Evolutionary conservation across 1,140 invertebrate genomes (phyloP).

Genomic region (Dryas iulia): DNA sequence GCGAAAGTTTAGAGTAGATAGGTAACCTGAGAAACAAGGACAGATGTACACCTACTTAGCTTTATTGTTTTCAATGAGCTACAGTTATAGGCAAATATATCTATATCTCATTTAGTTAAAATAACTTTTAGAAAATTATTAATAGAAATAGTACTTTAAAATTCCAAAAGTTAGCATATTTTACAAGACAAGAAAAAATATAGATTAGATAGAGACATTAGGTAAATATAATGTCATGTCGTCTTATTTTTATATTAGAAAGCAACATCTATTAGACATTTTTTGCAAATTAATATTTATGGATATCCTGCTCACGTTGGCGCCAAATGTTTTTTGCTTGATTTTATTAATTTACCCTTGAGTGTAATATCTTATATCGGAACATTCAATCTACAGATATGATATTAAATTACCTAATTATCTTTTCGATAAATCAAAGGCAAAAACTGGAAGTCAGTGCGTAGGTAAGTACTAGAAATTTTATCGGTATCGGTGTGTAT

Average conservation of each 20-base stretch:
- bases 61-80: constrained; percentile 21
- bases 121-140: too few species aligned
- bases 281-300: not conserved
- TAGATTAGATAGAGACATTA: too few species aligned
- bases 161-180: too few species aligned
- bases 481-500: not conserved
- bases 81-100: not conserved
- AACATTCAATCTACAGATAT: not conserved
- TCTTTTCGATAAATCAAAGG: not conserved
- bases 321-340: not conserved
- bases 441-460: not conserved
- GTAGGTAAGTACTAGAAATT: not conserved
- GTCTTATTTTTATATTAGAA: not conserved
- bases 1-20: constrained; percentile 25
- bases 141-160: too few species aligned
- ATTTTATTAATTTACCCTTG: not conserved
- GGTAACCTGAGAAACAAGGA: constrained; percentile 17
- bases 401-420: not conserved
- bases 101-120: not conserved
- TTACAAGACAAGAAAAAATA: too few species aligned
- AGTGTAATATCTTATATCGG: not conserved
- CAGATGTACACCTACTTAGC: constrained; percentile 21
- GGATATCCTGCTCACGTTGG: not conserved
- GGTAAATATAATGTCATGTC: not conserved
- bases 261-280: not conserved